Conservation (phyloP, 2,113 vertebrate genomes). For the Phaethon lepturus region DNA sequence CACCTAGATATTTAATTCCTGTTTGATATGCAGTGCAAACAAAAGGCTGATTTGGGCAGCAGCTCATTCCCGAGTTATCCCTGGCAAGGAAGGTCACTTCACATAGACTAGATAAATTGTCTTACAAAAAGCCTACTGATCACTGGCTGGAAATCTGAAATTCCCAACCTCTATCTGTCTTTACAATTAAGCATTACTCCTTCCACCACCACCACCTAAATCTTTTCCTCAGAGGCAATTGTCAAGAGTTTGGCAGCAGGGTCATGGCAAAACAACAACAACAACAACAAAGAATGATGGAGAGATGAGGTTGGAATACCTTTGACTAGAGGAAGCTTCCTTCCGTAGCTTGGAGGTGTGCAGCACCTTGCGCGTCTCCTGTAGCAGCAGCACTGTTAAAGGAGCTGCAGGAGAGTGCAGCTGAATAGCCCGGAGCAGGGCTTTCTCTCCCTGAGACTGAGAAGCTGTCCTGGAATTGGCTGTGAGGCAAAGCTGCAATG, state of each 20-base stretch:
- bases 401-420: not conserved
- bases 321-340: not conserved
- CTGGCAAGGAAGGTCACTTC: not conserved
- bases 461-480: not conserved
- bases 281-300: not conserved
- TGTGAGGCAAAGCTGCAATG: not conserved
- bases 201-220: not conserved
- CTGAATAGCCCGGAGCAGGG: rapidly evolving
- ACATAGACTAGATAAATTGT: not conserved
- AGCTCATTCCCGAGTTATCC: not conserved
- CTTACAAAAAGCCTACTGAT: not conserved
- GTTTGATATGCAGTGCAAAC: not conserved
- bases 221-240: not conserved
- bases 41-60: not conserved
- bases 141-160: not conserved
- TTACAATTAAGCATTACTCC: not conserved
- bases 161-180: not conserved
- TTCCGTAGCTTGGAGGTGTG: not conserved
- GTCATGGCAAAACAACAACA: not conserved
- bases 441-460: not conserved
- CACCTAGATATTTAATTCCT: not conserved
- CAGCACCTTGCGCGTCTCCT: not conserved
- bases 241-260: not conserved
- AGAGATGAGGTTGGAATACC: not conserved
- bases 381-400: not conserved